These are phyloP conservation scores for Hydropsyche tenuis DNA, from an alignment of 1,140 invertebrate genomes.

Conservation along the genomic window DNA sequence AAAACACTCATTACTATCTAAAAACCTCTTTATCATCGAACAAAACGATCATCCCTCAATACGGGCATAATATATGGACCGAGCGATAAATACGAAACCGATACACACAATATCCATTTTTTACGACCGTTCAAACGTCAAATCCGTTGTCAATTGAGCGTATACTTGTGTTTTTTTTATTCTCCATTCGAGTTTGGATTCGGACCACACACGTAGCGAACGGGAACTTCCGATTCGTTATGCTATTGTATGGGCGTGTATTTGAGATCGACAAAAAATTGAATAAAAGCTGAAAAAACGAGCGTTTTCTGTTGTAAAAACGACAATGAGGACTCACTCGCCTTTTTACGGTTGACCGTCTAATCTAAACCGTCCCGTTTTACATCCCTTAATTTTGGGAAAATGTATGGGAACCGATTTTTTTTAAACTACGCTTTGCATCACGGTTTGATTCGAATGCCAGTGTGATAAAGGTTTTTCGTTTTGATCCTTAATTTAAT, in stretches of 20 bases:
- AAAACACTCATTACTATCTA: too few relatives aligned
- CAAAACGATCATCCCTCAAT: too few relatives aligned
- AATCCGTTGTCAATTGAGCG: too few relatives aligned
- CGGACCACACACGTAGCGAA: constrained; percentile 29
- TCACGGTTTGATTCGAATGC: not conserved
- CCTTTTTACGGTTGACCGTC: constrained; percentile 1
- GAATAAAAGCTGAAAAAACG: too few relatives aligned
- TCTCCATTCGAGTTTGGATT: not conserved
- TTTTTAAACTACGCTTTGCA: not conserved
- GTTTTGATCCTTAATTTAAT: not conserved
- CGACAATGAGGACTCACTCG: not conserved
- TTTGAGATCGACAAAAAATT: too few relatives aligned
- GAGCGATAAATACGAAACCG: too few relatives aligned
- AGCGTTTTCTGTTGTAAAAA: not conserved
- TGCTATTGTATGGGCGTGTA: constrained; percentile 9
- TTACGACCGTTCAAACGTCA: too few relatives aligned
- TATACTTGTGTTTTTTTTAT: too few relatives aligned
- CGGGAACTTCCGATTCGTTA: constrained; percentile 34
- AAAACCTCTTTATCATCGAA: too few relatives aligned
- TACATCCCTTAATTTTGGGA: constrained; percentile 20
- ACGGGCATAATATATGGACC: too few relatives aligned
- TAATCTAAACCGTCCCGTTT: constrained; percentile 8
- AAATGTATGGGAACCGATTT: constrained; percentile 22
- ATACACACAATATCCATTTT: too few relatives aligned
- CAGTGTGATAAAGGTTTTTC: not conserved